A percentile compares a stretch with the other conserved stretches of the same genome.
phyloP scores from a whole-genome alignment of 2,888 invertebrate genomes.

The Clivina fossor region DNA sequence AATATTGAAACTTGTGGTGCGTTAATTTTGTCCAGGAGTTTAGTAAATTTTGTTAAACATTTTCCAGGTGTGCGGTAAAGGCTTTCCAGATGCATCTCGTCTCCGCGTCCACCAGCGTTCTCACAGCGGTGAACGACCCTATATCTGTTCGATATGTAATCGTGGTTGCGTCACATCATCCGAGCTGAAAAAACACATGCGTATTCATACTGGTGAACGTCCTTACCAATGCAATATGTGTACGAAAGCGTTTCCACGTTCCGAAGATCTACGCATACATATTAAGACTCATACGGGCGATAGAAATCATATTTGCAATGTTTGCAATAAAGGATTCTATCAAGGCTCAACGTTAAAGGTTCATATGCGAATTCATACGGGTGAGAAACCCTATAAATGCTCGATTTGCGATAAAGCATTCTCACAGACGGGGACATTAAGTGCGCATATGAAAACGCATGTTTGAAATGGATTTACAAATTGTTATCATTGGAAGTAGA shows the following conservation, averaged over 20 bases:
- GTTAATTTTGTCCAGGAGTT: too few relatives aligned
- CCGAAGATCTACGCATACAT: conserved; percentile 42
- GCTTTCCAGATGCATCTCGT: conserved; percentile 56
- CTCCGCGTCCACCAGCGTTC: conserved; percentile 55
- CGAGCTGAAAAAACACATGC: conserved; percentile 53
- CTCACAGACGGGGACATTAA: conserved; percentile 27
- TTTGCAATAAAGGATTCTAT: conserved; percentile 37
- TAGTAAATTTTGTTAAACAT: too few relatives aligned
- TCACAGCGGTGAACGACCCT: conserved; percentile 55
- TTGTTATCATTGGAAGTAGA: too few relatives aligned
- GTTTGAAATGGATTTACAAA: background rate
- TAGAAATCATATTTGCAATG: conserved; percentile 34
- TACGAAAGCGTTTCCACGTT: conserved; percentile 50
- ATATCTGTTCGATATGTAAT: conserved; percentile 48
- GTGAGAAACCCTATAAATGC: conserved; percentile 28
- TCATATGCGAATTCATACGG: conserved; percentile 36
- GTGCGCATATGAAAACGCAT: conserved; percentile 31
- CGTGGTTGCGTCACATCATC: conserved; percentile 52
- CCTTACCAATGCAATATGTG: conserved; percentile 52
- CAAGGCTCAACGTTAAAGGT: conserved; percentile 37
- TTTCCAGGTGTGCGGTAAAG: conserved; percentile 56
- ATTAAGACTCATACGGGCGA: conserved; percentile 17
- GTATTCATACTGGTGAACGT: conserved; percentile 55
- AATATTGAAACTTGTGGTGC: too few relatives aligned
- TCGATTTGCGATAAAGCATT: conserved; percentile 25